phyloP scores from a whole-genome alignment of 2,888 invertebrate species.

The Prosopocoilus inquinatus region DNA sequence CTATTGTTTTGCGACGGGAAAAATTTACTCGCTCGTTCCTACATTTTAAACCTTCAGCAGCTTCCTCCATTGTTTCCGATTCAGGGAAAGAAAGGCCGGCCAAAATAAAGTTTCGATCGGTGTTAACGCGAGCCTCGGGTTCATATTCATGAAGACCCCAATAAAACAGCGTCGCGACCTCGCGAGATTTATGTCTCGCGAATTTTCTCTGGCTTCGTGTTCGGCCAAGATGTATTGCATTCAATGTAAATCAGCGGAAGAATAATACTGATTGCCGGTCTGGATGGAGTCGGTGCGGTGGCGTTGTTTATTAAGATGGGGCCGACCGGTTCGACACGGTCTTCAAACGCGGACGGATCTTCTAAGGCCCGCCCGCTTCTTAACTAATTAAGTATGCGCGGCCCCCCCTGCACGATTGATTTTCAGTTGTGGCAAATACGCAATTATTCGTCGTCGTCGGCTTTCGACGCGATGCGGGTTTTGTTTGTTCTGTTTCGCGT shows the following conservation, averaged over 20 bases:
- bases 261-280: slow-evolving; percentile 44
- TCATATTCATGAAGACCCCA: slow-evolving; percentile 45
- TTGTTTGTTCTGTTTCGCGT: background rate
- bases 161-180: slow-evolving; percentile 41
- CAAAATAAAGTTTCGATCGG: too few relatives aligned
- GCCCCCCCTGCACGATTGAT: background rate
- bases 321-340: background rate
- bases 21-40: too few relatives aligned
- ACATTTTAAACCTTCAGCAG: too few relatives aligned
- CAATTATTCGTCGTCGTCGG: background rate
- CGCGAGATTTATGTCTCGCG: slow-evolving; percentile 44
- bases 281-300: slow-evolving; percentile 32
- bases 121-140: slow-evolving; percentile 24
- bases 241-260: slow-evolving; percentile 48
- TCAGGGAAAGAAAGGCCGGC: too few relatives aligned
- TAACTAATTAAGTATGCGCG: background rate
- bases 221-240: slow-evolving; percentile 47
- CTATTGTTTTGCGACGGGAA: too few relatives aligned
- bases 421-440: background rate
- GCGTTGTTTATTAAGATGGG: slow-evolving; percentile 38
- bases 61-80: too few relatives aligned
- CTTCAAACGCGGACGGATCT: background rate
- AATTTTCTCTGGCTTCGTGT: slow-evolving; percentile 43
- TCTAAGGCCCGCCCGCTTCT: background rate
- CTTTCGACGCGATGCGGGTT: background rate